Percentiles rank a stretch among this genome's conserved stretches.
phyloP scores from a whole-genome alignment of 1,140 invertebrate genomes.

The Tetramorium parvispinum region DNA sequence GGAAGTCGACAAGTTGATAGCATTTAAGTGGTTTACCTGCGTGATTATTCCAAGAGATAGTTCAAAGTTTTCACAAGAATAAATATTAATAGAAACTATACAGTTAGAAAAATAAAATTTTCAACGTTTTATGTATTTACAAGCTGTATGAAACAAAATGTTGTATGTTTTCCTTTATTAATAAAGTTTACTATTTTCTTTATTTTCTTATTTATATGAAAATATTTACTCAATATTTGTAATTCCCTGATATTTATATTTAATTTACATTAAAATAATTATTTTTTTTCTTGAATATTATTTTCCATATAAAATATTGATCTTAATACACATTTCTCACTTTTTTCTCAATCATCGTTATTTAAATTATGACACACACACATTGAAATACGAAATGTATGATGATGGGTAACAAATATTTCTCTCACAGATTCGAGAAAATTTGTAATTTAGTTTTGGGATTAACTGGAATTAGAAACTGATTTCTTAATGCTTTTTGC shows the following conservation, averaged over 20 bases:
- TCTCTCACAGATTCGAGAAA: background rate
- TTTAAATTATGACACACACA: conserved; percentile 8
- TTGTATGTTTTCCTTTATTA: background rate
- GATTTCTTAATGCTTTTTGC: background rate
- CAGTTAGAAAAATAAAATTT: background rate
- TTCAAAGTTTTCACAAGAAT: background rate
- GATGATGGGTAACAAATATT: background rate
- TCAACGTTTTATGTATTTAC: background rate
- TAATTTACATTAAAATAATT: background rate
- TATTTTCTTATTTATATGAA: background rate
- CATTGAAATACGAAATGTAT: background rate
- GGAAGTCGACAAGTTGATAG: conserved; percentile 35
- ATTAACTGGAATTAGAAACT: background rate
- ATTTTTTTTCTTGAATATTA: background rate
- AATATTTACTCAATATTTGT: background rate
- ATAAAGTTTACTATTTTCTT: background rate
- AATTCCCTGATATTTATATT: background rate
- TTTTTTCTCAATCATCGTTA: background rate
- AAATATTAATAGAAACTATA: background rate
- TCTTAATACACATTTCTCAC: background rate
- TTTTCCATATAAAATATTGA: background rate
- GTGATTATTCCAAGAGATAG: background rate
- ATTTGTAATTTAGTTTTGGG: background rate
- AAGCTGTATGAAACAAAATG: background rate
- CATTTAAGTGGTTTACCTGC: conserved; percentile 8